Base-by-base conservation (phyloP, 2,113 vertebrate species). In the Hydropotes inermis region DNA sequence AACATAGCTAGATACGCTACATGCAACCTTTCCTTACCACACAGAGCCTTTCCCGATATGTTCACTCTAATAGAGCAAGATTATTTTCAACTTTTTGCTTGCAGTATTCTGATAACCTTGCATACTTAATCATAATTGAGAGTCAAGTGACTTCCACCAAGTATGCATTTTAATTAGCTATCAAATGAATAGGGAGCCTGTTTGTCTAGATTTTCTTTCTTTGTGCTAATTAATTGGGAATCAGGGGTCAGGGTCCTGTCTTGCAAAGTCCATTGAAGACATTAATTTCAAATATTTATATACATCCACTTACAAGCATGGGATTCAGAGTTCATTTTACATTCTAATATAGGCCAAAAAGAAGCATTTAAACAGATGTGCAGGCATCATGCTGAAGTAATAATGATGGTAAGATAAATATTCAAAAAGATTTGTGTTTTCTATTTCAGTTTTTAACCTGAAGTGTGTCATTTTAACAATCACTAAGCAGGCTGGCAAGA, bases 211-310 rank as follows among this genome's bases (percentile, higher is more conserved):
- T 98, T 98, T 98, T 94, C 94, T 99, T 96, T 97, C 98, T 99
- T 98, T 98, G 97, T 97, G 97, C 91, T 98, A 98, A 99, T 99
- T 99, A 98, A 98, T 98, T 98, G 97, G 93, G 94, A 87, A 95
- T 97, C 97, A 1, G 93, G 98, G 98, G 94, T 98, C 98, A 97
- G 95, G 85, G 98, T 98, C 97, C 96, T 98, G 96, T 97, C 98
- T 99, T 95, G 96, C 97, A 98, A 93, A 98, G 96, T 98, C 98
- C 94, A 97, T 78, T 98, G 98, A 98, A 60, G 95, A 98, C 93
- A 28, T 0, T 97, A 70, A 98, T 98, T 98, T 98, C 94, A 98
- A 98, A 98, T 98, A 97, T 98, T 98, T 99, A 98, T 98, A 97
- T 98, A 98, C 93, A 98, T 97, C 83, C 16, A 78, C 27, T 95